These are phyloP conservation scores for Argyrosomus regius DNA, from an alignment of 2,797 vertebrate genomes.

Conservation along the genomic window DNA sequence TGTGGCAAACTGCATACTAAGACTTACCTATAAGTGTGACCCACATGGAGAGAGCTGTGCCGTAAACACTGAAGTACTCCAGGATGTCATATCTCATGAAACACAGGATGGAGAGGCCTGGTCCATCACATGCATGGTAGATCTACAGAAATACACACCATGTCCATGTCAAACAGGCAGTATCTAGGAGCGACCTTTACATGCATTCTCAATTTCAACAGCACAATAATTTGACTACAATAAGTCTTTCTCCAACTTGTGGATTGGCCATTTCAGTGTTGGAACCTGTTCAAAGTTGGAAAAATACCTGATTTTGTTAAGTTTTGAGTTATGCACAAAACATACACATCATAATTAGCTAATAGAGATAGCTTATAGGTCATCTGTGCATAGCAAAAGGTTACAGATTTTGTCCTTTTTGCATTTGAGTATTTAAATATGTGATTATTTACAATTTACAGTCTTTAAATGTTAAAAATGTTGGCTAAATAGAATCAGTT, in stretches of 20 bases:
- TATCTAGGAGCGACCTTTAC: background rate
- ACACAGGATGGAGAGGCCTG: conserved; percentile 92
- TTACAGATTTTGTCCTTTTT: background rate
- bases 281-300: background rate
- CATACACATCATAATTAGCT: background rate
- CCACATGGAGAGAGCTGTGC: conserved; percentile 97
- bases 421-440: background rate
- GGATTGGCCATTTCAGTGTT: background rate
- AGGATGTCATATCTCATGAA: conserved; percentile 94
- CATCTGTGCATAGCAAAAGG: background rate
- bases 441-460: background rate
- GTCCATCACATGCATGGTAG: conserved; percentile 91
- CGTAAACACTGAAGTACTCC: conserved; percentile 95
- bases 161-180: background rate
- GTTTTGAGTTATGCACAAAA: background rate
- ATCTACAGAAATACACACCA: conserved; percentile 80
- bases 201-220: background rate
- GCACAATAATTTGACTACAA: background rate
- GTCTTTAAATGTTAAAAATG: no score
- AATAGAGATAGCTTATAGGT: background rate
- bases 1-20: background rate
- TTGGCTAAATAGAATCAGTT: background rate
- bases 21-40: conserved; percentile 95
- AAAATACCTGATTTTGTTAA: background rate
- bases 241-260: background rate